Percentiles rank a stretch among this genome's conserved stretches.
Conservation (phyloP, 2,797 vertebrate species). For the Parotocinclus haroldoi region DNA sequence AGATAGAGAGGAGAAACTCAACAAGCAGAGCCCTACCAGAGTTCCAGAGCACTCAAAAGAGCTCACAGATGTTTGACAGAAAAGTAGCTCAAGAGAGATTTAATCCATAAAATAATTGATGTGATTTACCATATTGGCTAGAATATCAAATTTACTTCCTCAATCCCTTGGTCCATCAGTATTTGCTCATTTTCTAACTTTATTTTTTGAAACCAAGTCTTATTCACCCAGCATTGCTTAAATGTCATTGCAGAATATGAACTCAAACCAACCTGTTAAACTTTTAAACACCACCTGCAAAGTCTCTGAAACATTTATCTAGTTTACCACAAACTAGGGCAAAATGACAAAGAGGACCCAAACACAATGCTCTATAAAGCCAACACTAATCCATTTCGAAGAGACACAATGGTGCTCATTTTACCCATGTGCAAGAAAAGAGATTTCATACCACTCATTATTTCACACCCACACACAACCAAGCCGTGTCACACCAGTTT, state of each 20-base stretch:
- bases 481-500: constrained; percentile 42
- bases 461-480: constrained; percentile 27
- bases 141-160: constrained; percentile 14
- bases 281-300: no score
- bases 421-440: constrained; percentile 24
- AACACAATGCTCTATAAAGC: background rate
- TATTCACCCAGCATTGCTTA: no score
- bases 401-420: constrained; percentile 13
- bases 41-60: background rate
- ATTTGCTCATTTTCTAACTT: constrained; percentile 5
- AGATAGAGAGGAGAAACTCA: constrained; percentile 19
- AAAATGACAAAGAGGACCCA: constrained; percentile 1
- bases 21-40: background rate
- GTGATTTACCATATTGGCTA: constrained; percentile 8
- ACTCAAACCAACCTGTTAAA: no score
- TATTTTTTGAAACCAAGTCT: no score
- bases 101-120: constrained; percentile 21
- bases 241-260: no score
- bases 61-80: constrained; percentile 15
- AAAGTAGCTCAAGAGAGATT: constrained; percentile 28
- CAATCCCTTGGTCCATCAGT: constrained; percentile 33
- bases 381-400: background rate
- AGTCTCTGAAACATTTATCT: background rate
- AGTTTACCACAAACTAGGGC: background rate
- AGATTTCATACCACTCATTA: constrained; percentile 23